Conservation (phyloP, 2,113 vertebrate species). For the Stercorarius parasiticus region DNA sequence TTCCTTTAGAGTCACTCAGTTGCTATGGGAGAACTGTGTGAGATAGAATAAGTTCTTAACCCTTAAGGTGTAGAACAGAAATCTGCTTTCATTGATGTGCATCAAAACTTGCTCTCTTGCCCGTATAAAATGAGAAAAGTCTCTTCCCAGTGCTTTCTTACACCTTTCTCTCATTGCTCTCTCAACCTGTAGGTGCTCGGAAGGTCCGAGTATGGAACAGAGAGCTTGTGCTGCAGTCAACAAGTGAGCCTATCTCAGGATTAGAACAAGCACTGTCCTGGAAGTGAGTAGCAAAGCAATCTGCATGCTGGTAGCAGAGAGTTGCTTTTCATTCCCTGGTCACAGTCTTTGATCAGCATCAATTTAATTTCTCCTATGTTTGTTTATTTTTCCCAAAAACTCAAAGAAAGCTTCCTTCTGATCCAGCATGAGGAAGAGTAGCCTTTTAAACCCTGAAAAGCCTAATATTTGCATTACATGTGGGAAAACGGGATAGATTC, state of each 20-base stretch:
- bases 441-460: background rate
- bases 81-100: background rate
- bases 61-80: background rate
- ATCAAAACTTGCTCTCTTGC: background rate
- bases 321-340: background rate
- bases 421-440: background rate
- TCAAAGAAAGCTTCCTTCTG: background rate
- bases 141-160: background rate
- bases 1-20: background rate
- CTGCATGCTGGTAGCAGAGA: background rate
- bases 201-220: slow-evolving; percentile 87
- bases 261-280: slow-evolving; percentile 90
- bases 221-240: slow-evolving; percentile 92
- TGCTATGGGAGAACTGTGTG: background rate
- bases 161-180: background rate
- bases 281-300: slow-evolving; percentile 82
- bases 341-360: background rate
- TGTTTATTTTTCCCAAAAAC: background rate
- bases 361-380: background rate
- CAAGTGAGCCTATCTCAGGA: slow-evolving; percentile 87
- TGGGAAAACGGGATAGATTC: background rate
- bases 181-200: slow-evolving; percentile 73
- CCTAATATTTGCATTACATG: background rate
- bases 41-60: background rate
- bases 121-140: background rate